Conservation (phyloP, 23 tunicate species). For the Ascidia mentula region DNA sequence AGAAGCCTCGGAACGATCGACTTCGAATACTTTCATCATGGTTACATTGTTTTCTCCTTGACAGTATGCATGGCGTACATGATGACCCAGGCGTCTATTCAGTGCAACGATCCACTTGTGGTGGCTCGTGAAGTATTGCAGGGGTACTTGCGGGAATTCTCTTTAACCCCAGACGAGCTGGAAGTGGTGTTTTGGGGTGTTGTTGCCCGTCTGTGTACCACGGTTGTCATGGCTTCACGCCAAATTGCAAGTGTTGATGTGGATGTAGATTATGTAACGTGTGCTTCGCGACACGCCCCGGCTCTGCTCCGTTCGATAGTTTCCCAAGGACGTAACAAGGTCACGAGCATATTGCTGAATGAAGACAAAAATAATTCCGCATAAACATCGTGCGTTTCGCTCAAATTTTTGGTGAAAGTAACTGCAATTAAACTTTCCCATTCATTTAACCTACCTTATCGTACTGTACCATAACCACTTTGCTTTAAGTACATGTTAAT, state of each 20-base stretch:
- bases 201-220: conserved; percentile 23
- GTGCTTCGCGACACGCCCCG: background rate
- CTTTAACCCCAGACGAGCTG: conserved; percentile 16
- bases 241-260: background rate
- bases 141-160: conserved; percentile 17
- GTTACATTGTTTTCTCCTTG: conserved; percentile 24
- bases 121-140: conserved; percentile 3
- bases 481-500: no score
- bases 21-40: conserved; percentile 44
- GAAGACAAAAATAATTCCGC: no score
- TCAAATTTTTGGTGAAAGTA: no score
- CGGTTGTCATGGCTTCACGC: conserved; percentile 19
- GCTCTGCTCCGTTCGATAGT: background rate
- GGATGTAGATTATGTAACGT: background rate
- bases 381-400: no score
- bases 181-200: conserved; percentile 36
- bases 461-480: no score
- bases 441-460: no score
- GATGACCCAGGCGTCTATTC: conserved; percentile 28
- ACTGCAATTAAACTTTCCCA: no score
- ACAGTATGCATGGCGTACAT: conserved; percentile 48
- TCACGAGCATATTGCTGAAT: no score
- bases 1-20: conserved; percentile 30
- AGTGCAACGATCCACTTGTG: background rate
- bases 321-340: background rate